A percentile compares a stretch with the other conserved stretches of the same genome.
phyloP scores from a whole-genome alignment of 2,113 vertebrate species.

The Otus sunia region DNA sequence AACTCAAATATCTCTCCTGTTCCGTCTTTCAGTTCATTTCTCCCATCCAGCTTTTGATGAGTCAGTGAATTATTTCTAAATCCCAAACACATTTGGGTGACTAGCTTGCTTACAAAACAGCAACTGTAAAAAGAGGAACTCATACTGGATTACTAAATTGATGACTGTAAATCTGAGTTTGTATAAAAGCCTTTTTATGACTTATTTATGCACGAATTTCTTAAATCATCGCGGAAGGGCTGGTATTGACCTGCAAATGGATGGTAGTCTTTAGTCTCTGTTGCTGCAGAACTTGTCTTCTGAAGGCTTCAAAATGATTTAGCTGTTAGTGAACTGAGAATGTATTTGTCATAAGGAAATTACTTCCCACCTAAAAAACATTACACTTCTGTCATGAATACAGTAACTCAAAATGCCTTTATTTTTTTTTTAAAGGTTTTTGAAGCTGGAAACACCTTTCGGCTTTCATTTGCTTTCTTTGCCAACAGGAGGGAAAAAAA shows the following conservation, averaged over 20 bases:
- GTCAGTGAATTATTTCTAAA: conserved; percentile 3
- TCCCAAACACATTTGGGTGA: not conserved
- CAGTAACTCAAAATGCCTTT: not conserved
- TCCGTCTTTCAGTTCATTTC: not conserved
- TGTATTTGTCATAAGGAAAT: not conserved
- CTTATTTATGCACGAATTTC: not conserved
- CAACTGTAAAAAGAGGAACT: not conserved
- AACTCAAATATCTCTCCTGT: not conserved
- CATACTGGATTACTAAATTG: not conserved
- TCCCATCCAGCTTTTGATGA: not conserved
- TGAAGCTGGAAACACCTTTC: not conserved
- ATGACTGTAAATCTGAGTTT: not conserved
- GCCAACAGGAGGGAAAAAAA: not conserved
- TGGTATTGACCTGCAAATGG: not conserved
- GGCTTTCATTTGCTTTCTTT: not conserved
- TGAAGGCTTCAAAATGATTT: not conserved
- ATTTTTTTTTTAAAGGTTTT: not conserved
- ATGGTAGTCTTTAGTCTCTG: not conserved
- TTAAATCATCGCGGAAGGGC: not conserved
- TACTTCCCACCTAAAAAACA: not conserved
- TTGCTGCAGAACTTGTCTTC: not conserved
- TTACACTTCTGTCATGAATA: not conserved
- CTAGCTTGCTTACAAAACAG: not conserved
- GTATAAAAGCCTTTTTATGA: not conserved
- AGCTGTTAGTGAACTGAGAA: not conserved